Conservation (phyloP, 2,797 vertebrate genomes). For the Notoglanidium macrostoma region DNA sequence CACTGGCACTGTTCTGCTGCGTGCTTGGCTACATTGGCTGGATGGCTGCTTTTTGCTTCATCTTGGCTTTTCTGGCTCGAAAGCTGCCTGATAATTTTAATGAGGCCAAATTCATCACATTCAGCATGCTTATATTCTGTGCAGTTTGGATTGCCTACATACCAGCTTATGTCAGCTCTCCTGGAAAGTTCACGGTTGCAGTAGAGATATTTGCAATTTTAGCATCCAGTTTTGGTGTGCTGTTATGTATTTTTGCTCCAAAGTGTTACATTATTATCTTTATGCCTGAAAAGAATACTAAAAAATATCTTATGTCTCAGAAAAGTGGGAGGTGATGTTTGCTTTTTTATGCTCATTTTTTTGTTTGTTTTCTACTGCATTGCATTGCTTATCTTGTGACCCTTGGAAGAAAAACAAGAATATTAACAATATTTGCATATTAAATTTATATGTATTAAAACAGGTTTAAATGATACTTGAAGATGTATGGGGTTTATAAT, state of each 20-base stretch:
- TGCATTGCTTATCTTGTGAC: not conserved
- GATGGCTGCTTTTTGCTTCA: conserved; percentile 75
- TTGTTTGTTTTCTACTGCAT: not conserved
- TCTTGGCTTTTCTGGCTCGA: conserved; percentile 77
- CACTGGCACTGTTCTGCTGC: conserved; percentile 68
- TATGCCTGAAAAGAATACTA: conserved; percentile 62
- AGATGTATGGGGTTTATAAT: not conserved
- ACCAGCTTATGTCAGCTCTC: conserved; percentile 79
- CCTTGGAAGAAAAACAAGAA: not conserved
- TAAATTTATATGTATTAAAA: not conserved
- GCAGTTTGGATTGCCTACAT: conserved; percentile 79
- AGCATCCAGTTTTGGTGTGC: conserved; percentile 78
- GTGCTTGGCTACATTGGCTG: conserved; percentile 79
- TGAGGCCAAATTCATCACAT: conserved; percentile 79
- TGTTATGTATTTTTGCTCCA: conserved; percentile 66
- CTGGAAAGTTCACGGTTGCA: conserved; percentile 77
- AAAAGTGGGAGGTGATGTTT: conserved; percentile 44
- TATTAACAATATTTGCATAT: not conserved
- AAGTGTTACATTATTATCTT: conserved; percentile 67
- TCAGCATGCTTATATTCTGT: conserved; percentile 82
- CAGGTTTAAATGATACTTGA: not conserved
- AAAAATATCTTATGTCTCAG: conserved; percentile 58
- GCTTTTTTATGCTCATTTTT: not conserved
- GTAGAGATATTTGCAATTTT: conserved; percentile 81
- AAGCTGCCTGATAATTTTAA: conserved; percentile 80